phyloP scores from a whole-genome alignment of 2,888 invertebrate genomes.

The Meteorus colon region DNA sequence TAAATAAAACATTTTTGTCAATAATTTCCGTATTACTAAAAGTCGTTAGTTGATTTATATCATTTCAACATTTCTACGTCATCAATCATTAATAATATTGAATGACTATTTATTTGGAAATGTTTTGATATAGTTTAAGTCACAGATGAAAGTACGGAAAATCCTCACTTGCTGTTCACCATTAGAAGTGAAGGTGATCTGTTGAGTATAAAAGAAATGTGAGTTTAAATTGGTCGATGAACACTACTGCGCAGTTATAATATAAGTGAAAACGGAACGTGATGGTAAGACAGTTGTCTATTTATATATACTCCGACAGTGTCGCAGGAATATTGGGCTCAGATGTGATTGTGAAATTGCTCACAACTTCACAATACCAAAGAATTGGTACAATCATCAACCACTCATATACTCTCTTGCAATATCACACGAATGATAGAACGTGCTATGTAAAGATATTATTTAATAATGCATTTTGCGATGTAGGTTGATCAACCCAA shows the following conservation, averaged over 20 bases:
- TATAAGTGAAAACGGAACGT: background rate
- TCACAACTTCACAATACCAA: constrained; percentile 59
- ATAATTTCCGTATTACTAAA: too few relatives aligned
- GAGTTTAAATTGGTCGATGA: background rate
- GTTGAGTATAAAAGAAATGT: background rate
- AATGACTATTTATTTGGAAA: too few relatives aligned
- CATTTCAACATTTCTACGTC: too few relatives aligned
- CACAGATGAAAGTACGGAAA: too few relatives aligned
- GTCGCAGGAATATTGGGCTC: constrained; percentile 62
- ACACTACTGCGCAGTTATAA: background rate
- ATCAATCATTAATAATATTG: too few relatives aligned
- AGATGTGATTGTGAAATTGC: constrained; percentile 64
- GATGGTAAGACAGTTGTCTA: background rate
- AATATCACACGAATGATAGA: background rate
- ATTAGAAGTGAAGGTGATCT: background rate
- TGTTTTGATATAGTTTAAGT: too few relatives aligned
- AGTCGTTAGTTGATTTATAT: too few relatives aligned
- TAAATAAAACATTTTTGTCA: too few relatives aligned
- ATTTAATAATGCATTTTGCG: too few relatives aligned
- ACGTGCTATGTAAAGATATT: background rate
- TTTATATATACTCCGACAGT: background rate
- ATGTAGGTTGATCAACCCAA: too few relatives aligned
- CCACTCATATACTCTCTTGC: background rate
- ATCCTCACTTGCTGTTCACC: too few relatives aligned
- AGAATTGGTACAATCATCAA: constrained; percentile 37